These are phyloP conservation scores for Ageneiosus marmoratus DNA, from an alignment of 2,113 vertebrate species.

Conservation along the genomic window DNA sequence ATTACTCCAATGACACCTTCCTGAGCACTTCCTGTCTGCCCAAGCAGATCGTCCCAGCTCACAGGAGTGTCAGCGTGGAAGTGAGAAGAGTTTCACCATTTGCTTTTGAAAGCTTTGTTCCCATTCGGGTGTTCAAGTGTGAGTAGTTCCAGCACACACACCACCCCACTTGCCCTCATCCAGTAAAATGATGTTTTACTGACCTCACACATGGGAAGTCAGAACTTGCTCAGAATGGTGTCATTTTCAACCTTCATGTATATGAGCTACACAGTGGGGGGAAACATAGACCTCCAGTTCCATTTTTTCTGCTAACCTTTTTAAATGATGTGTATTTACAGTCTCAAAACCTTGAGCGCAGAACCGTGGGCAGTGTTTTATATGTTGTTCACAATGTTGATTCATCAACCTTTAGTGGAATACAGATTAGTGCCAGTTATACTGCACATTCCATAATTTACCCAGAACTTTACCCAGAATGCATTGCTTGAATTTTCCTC, in stretches of 20 bases:
- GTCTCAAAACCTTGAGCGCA: no score
- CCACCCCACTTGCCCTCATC: not conserved
- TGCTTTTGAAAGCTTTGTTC: not conserved
- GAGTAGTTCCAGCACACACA: not conserved
- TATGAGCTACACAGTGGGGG: not conserved
- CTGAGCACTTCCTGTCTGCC: not conserved
- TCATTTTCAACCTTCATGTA: not conserved
- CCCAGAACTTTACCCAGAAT: not conserved
- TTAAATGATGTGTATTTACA: no score
- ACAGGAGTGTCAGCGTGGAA: not conserved
- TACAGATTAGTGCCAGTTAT: not conserved
- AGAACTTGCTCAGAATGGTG: not conserved
- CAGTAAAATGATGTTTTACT: not conserved
- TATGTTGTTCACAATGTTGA: no score
- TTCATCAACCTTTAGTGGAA: not conserved
- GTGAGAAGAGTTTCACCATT: constrained; percentile 10
- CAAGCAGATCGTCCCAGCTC: not conserved
- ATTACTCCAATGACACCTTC: not conserved
- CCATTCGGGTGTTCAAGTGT: not conserved
- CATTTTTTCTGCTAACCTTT: not conserved
- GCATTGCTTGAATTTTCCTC: not conserved
- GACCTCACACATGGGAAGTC: not conserved
- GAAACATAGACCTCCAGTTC: no score
- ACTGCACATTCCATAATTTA: no score
- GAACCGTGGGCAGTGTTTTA: no score